A percentile compares a stretch with the other conserved stretches of the same genome.
phyloP scores from a whole-genome alignment of 2,113 vertebrate genomes.

The Chaenocephalus aceratus region DNA sequence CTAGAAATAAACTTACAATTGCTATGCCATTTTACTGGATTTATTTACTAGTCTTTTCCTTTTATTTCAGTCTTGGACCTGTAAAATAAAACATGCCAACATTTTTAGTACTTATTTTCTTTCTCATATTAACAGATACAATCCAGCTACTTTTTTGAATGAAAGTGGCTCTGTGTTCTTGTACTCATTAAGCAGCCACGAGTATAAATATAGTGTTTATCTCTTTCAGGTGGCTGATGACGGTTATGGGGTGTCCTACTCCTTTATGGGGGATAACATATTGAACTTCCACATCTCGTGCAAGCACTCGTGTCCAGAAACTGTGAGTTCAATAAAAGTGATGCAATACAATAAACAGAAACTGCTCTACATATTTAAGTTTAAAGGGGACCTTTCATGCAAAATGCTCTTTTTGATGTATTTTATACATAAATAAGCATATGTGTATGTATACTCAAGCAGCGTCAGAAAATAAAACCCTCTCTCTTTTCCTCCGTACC shows the following conservation, averaged over 20 bases:
- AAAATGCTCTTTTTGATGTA: no score
- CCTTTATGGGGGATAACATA: conserved; percentile 86
- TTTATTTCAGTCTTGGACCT: neutral
- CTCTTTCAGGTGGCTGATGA: conserved; percentile 88
- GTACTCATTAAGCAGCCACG: neutral
- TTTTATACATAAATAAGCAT: no score
- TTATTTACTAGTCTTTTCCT: neutral
- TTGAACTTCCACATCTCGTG: conserved; percentile 92
- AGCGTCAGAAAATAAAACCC: no score
- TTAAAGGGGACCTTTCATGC: no score
- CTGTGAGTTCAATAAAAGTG: conserved; percentile 79
- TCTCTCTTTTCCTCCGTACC: no score
- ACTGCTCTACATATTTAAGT: neutral
- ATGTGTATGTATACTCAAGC: no score
- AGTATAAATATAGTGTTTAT: neutral
- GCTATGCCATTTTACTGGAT: no score
- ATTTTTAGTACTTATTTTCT: neutral
- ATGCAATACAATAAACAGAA: neutral
- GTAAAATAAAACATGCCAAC: neutral
- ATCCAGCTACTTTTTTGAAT: neutral
- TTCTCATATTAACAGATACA: no score
- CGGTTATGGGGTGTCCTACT: conserved; percentile 91
- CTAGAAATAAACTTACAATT: no score
- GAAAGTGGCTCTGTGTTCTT: neutral
- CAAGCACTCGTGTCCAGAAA: conserved; percentile 89